Percentiles rank a stretch among this genome's conserved stretches.
These are phyloP conservation scores for Chrysolina americana DNA, from an alignment of 2,888 invertebrate species.

Conservation along the genomic window DNA sequence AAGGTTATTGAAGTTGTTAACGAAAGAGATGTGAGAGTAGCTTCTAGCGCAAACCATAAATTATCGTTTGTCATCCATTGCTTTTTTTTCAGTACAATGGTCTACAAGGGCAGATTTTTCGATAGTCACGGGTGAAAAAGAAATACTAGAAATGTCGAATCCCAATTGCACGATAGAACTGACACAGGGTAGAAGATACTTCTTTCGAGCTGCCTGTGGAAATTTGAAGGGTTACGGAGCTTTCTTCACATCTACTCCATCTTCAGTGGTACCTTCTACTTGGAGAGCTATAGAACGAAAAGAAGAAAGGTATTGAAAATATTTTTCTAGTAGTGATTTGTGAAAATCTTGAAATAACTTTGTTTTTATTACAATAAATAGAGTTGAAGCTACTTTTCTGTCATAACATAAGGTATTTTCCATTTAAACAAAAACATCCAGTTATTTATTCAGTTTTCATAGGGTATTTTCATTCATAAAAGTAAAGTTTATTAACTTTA, in stretches of 20 bases:
- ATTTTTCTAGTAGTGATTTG: no score
- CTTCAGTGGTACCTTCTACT: conserved; percentile 92
- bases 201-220: conserved; percentile 92
- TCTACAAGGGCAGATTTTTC: conserved; percentile 89
- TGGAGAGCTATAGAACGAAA: conserved; percentile 89
- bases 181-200: conserved; percentile 89
- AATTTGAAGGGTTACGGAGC: conserved; percentile 93
- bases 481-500: no score
- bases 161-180: conserved; percentile 79
- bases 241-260: conserved; percentile 83
- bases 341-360: no score
- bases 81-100: conserved; percentile 86
- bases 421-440: no score
- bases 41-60: background rate
- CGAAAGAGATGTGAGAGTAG: no score
- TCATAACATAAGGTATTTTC: no score
- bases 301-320: conserved; percentile 70
- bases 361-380: no score
- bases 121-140: conserved; percentile 84
- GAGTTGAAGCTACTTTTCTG: no score
- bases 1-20: no score
- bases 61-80: background rate
- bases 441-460: no score
- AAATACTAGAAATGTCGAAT: conserved; percentile 79
- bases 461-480: no score